phyloP scores from a whole-genome alignment of 2,113 vertebrate genomes.

The Cryptotis parvus region DNA sequence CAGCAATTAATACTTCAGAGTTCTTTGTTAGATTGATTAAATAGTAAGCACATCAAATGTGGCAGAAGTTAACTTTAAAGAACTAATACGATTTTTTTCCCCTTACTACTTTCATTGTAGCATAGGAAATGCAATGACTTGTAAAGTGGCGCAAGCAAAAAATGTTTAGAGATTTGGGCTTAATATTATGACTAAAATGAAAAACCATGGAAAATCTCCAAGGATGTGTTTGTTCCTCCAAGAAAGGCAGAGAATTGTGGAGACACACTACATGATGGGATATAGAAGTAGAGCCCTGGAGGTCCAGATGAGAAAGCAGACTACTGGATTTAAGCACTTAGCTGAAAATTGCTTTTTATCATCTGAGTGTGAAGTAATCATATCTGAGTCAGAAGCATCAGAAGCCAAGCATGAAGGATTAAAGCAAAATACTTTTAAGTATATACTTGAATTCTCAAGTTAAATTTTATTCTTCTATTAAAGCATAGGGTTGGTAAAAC shows the following conservation, averaged over 20 bases:
- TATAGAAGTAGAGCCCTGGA: conserved; percentile 53
- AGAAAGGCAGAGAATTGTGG: conserved; percentile 42
- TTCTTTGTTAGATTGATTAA: conserved; percentile 48
- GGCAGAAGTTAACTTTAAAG: conserved; percentile 51
- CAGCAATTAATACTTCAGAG: background rate
- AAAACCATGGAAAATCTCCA: conserved; percentile 62
- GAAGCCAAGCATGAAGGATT: conserved; percentile 71
- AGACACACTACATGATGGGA: conserved; percentile 64
- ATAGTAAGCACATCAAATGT: conserved; percentile 47
- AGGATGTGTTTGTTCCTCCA: conserved; percentile 45
- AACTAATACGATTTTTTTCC: background rate
- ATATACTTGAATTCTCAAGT: conserved; percentile 48
- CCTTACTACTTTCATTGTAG: conserved; percentile 30
- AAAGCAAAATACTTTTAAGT: conserved; percentile 69
- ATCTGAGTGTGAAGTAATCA: conserved; percentile 66
- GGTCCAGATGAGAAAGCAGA: conserved; percentile 52
- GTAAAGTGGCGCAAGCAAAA: conserved; percentile 31
- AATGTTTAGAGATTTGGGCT: conserved; percentile 34
- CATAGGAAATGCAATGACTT: conserved; percentile 7
- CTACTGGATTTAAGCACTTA: conserved; percentile 53
- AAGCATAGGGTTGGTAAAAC: background rate
- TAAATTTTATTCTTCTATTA: conserved; percentile 12
- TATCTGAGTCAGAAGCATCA: too few species aligned
- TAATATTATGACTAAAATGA: conserved; percentile 57
- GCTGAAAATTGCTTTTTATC: conserved; percentile 76